A percentile compares a stretch with the other conserved stretches of the same genome.
Conservation (phyloP, 1,140 invertebrate species). For the Carposina sasakii region DNA sequence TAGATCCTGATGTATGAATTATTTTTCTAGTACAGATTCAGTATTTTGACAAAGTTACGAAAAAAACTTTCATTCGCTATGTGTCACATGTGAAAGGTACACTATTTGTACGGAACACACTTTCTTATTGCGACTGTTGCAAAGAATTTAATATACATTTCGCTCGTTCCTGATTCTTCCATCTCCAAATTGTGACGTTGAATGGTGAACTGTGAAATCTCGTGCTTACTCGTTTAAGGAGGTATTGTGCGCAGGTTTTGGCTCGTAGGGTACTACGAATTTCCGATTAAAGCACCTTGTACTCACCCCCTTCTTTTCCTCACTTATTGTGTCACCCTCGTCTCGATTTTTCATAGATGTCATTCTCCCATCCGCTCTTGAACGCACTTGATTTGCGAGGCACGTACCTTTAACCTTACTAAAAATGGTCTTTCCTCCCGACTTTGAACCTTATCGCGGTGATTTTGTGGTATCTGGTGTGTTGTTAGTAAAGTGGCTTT, state of each 20-base stretch:
- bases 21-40: no score
- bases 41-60: slow-evolving; percentile 2
- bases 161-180: no score
- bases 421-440: slow-evolving; percentile 17
- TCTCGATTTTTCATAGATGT: slow-evolving; percentile 67
- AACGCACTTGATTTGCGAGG: slow-evolving; percentile 65
- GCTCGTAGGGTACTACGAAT: slow-evolving; percentile 27
- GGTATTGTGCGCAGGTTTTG: neutral
- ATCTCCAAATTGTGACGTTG: neutral
- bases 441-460: slow-evolving; percentile 36
- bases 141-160: no score
- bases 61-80: no score
- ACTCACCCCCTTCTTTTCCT: slow-evolving; percentile 47
- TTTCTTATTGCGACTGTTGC: no score
- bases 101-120: no score
- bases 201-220: no score
- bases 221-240: no score
- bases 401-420: slow-evolving; percentile 46
- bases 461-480: slow-evolving; percentile 13
- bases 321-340: slow-evolving; percentile 55
- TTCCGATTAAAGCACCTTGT: slow-evolving; percentile 60
- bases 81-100: no score
- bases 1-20: no score
- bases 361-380: slow-evolving; percentile 57
- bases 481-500: no score